Evolutionary conservation across 2,113 vertebrate genomes (phyloP), one percentile per base, ranked within the genome.

Genomic region (Sceloporus undulatus): DNA sequence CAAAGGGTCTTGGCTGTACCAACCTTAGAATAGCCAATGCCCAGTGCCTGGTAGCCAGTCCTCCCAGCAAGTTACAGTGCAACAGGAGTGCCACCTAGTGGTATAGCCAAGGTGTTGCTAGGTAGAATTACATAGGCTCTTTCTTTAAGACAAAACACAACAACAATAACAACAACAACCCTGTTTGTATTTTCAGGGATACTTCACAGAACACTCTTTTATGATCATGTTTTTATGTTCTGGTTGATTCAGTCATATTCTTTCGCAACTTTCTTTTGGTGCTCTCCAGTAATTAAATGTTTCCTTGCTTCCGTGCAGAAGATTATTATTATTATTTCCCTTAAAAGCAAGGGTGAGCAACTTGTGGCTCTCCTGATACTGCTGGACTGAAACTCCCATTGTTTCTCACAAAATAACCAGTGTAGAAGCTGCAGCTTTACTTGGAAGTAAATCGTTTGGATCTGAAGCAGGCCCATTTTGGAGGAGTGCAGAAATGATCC

Each of bases 1-100:
- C 23, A 65, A 52, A 68, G 38, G 29, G 29, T 42, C 75, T 85
- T 62, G 77, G 27, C 27, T 42, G 56, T 74, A 7, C 4, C 27
- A 34, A 18, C 6, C 7, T 14, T 0, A 27, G 79, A 8, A 18
- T 3, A n/a, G 4, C 52, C 42, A 40, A 34, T 5, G 1, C 25
- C 38, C 38, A 7, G 42, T 29, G 13, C 27, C 34, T 8, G 59
- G 59, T 1, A 1, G 10, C 34, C 27, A 29, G n/a, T 25, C 62
- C 27, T 59, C 29, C 9, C 16, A 38, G 19, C 25, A 25, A 34
- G 3, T 6, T 75, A 66, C 27, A 82, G 27, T 76, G 86, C 80
- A 34, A 27, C 14, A 65, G 71, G 59, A 77, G 40, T 8, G 29
- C 87, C 87, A 88, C 73, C 87, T 88, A 70, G 87, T 84, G 87